phyloP scores from a whole-genome alignment of 1,140 invertebrate species.

The Cardiocondyla obscurior region DNA sequence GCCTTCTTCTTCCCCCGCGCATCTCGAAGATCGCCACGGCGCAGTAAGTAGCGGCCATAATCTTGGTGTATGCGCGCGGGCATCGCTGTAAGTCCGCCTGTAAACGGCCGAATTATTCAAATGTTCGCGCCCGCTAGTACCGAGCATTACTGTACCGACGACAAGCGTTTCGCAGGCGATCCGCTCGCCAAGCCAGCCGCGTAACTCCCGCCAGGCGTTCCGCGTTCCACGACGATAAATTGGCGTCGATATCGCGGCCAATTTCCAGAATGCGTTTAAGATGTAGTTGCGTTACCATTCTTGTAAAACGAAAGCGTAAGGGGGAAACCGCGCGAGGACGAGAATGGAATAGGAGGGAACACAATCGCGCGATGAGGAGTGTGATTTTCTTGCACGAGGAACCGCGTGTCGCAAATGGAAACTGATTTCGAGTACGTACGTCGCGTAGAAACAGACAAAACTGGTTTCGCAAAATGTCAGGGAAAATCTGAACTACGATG shows the following conservation, averaged over 20 bases:
- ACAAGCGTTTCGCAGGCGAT: conserved; percentile 61
- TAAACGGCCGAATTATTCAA: conserved; percentile 81
- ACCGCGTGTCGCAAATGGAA: background rate
- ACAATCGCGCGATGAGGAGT: background rate
- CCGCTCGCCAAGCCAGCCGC: conserved; percentile 65
- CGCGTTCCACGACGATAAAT: conserved; percentile 75
- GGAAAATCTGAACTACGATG: background rate
- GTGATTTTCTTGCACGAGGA: conserved; percentile 2
- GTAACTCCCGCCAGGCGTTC: conserved; percentile 61
- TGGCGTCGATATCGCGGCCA: conserved; percentile 78
- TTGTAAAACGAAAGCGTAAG: background rate
- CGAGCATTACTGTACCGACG: conserved; percentile 67
- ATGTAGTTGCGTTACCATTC: conserved; percentile 62
- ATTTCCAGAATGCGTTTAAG: conserved; percentile 79
- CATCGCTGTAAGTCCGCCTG: conserved; percentile 75
- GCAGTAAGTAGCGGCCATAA: conserved; percentile 77
- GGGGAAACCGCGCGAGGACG: background rate
- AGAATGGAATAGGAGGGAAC: background rate
- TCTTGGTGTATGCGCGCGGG: conserved; percentile 64
- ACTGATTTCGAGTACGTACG: background rate
- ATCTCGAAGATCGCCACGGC: conserved; percentile 57
- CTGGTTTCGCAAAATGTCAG: background rate
- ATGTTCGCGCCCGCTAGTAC: conserved; percentile 69
- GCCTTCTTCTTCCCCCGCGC: background rate
- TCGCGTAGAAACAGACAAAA: background rate